These are phyloP conservation scores for Sinodicranocentrus sp. DNA, from an alignment of 2,888 invertebrate genomes.

Conservation along the genomic window DNA sequence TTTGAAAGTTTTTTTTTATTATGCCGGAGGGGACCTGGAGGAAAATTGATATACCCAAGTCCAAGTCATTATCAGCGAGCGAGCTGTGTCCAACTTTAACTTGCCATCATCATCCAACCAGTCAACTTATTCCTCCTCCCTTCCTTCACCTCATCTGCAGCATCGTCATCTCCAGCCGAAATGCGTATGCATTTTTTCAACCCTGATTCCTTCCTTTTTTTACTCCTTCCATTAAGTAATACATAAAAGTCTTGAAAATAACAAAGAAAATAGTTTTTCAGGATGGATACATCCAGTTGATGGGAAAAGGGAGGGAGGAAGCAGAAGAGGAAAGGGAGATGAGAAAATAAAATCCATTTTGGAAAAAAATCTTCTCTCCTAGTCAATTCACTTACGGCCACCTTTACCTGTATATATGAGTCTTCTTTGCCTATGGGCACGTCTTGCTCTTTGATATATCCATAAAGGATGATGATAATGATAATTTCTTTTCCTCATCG, in stretches of 20 bases:
- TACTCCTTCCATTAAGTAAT: slow-evolving; percentile 41
- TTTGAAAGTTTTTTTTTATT: not conserved
- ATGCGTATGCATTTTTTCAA: not conserved
- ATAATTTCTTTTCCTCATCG: slow-evolving; percentile 52
- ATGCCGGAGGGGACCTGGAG: slow-evolving; percentile 59
- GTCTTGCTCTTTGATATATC: slow-evolving; percentile 55
- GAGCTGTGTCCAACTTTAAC: slow-evolving; percentile 55
- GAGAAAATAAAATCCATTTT: slow-evolving; percentile 46
- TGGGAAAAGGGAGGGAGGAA: slow-evolving; percentile 44
- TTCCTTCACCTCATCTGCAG: slow-evolving; percentile 38
- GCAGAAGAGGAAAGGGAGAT: slow-evolving; percentile 15
- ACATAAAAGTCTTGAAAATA: slow-evolving; percentile 33
- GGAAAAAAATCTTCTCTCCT: slow-evolving; percentile 14
- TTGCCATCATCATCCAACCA: slow-evolving; percentile 50
- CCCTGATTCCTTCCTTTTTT: slow-evolving; percentile 44
- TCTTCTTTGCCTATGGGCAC: slow-evolving; percentile 29
- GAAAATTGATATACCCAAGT: slow-evolving; percentile 64
- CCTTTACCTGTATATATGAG: not conserved
- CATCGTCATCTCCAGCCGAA: slow-evolving; percentile 4
- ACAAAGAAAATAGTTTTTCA: slow-evolving; percentile 38
- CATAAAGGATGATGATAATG: slow-evolving; percentile 60
- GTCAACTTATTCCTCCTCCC: slow-evolving; percentile 54
- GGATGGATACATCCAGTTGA: slow-evolving; percentile 42
- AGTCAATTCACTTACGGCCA: slow-evolving; percentile 21
- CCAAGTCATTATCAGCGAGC: slow-evolving; percentile 61